These are phyloP conservation scores for Eupithecia inturbata DNA, from an alignment of 2,888 invertebrate genomes.

Conservation along the genomic window DNA sequence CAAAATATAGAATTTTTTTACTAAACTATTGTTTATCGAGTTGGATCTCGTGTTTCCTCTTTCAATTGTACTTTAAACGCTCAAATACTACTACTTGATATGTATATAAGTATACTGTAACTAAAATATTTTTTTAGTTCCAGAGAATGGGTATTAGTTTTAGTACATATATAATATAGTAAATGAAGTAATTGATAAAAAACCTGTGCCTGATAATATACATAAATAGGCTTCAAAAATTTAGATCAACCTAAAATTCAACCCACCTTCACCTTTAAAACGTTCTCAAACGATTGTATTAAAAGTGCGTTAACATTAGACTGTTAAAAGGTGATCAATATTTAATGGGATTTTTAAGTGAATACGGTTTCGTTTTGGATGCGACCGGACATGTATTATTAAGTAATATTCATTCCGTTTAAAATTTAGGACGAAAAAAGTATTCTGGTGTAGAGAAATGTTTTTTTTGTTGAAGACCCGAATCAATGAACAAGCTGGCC, in stretches of 20 bases:
- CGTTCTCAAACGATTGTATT: slow-evolving; percentile 9
- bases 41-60: neutral
- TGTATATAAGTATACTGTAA: no score
- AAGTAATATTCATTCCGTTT: neutral
- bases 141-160: no score
- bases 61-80: no score
- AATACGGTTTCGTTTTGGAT: slow-evolving; percentile 21
- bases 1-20: neutral
- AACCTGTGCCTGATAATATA: no score
- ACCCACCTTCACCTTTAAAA: neutral
- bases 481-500: neutral
- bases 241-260: no score
- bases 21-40: neutral
- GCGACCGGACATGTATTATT: neutral
- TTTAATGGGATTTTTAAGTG: slow-evolving; percentile 31
- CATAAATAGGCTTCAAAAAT: no score
- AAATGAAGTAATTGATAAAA: no score
- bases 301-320: slow-evolving; percentile 16
- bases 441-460: neutral
- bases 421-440: neutral
- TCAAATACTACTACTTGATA: no score
- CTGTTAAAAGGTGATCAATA: slow-evolving; percentile 32
- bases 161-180: no score
- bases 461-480: neutral
- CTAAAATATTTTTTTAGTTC: no score